Evolutionary conservation across 2,888 invertebrate genomes (phyloP), one percentile per base, ranked within the genome.

Genomic region (Diogma glabrata): DNA sequence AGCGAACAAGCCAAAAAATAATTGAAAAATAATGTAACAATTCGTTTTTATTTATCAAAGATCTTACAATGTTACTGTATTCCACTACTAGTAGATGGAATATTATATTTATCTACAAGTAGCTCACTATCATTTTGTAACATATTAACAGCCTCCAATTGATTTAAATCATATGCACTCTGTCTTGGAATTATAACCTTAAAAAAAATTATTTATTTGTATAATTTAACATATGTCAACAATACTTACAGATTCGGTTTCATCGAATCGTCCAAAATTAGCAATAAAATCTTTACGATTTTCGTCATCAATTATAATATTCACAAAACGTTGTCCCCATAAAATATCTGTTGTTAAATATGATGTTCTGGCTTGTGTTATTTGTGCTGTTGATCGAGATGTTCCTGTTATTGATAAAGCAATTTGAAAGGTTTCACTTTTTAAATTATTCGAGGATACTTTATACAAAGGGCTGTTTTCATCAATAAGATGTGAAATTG

Each of bases 331-430:
- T 66, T 87, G 82, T 2, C 90, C 90, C 90, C 90, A 91, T 47
- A 82, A 76, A 48, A 91, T 84, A 69, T 91, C 90, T 50, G 77
- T 77, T 8, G 86, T 83, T 10, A 89, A 66, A 64, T 87, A 91
- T 0, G 88, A 89, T 0, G 87, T 84, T 23, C 84, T 68, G 46
- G 82, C 81, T 63, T 84, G 82, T 0, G 84, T 82, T 48, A 78
- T 74, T 54, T 82, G 81, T 0, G 82, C 84, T 56, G 89, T 90
- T 54, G 81, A 81, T 61, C 84, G 81, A 0, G 88, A 81, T 0
- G 85, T 79, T 0, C 93, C 93, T 50, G 87, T 87, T 58, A 93
- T 74, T 46, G 86, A 82, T 2, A 88, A 83, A 50, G 89, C 83
- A 63, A 91, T 72, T 72, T 90, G 81, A 64, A 90, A 91, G 60